A percentile compares a stretch with the other conserved stretches of the same genome.
Evolutionary conservation across 2,113 vertebrate genomes (phyloP).

Genomic region (Tachycineta bicolor): DNA sequence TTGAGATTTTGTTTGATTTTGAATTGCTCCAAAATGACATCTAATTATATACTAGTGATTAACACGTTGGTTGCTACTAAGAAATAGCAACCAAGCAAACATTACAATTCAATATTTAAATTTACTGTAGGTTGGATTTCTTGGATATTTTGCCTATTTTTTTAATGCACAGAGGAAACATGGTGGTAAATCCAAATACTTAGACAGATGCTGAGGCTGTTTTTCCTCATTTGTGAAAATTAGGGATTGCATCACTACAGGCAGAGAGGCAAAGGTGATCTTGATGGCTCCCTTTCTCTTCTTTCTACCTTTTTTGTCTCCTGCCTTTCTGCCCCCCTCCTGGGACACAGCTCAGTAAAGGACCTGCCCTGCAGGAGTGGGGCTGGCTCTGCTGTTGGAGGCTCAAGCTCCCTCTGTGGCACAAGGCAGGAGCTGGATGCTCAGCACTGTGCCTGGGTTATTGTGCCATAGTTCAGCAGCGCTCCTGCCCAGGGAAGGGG

Average conservation of each 20-base stretch:
- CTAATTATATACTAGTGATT: conserved; percentile 70
- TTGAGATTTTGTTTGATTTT: conserved; percentile 70
- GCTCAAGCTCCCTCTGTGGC: background rate
- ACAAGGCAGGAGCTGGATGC: background rate
- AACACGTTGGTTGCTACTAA: conserved; percentile 60
- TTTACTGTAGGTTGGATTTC: conserved; percentile 27
- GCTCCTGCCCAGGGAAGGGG: background rate
- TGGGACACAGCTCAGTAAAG: background rate
- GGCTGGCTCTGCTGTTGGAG: background rate
- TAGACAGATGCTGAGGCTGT: background rate
- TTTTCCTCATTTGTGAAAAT: conserved; percentile 36
- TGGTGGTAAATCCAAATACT: conserved; percentile 40
- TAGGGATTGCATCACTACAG: background rate
- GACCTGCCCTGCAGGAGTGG: background rate
- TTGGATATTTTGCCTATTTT: conserved; percentile 9
- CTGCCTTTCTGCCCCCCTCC: background rate
- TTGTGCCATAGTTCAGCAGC: accelerated
- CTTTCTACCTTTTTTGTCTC: background rate
- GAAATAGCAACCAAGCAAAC: conserved; percentile 58
- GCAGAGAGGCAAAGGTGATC: background rate
- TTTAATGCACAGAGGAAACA: background rate
- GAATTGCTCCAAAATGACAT: conserved; percentile 71
- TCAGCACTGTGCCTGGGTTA: background rate
- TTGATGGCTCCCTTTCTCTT: background rate
- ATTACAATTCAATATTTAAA: conserved; percentile 53